Evolutionary conservation across 2,888 invertebrate species (phyloP), one percentile per base, ranked within the genome.

Genomic region (Onchidella celtica): DNA sequence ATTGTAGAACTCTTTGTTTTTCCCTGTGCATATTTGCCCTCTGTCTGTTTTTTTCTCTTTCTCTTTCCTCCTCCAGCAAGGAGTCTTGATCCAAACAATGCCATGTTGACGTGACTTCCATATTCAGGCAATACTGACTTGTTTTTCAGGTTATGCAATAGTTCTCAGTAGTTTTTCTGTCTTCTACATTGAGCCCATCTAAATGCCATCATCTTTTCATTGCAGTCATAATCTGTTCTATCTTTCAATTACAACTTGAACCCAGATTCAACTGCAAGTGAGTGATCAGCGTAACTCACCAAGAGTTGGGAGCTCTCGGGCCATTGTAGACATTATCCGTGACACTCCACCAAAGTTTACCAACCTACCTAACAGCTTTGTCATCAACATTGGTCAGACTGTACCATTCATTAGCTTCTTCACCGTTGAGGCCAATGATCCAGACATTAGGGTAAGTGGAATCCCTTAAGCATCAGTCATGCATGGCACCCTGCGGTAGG

Each of bases 201-300:
- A n/a, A n/a, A n/a, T n/a, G n/a, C n/a, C n/a, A n/a, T n/a, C n/a
- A n/a, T n/a, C n/a, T n/a, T n/a, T n/a, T n/a, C n/a, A n/a, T n/a
- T n/a, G n/a, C n/a, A n/a, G n/a, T n/a, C n/a, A n/a, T n/a, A n/a
- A n/a, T n/a, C n/a, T n/a, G n/a, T n/a, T n/a, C n/a, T n/a, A 32
- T 73, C n/a, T 59, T 9, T 73, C 3, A n/a, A 29, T 59, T 6
- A 55, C 29, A 59, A 24, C 1, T 65, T 0, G 27, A 57, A 88
- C 90, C 47, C 88, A 88, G 70, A 89, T 92, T 24, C 85, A 47
- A 32, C 84, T 85, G 88, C 88, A 4, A 82, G 86, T 76, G 89
- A 66, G 79, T 32, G 86, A 92, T 75, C 86, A 88, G 82, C 84
- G 90, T 17, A 78, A 82, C 3, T 88, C 86, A 70, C 77, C 82